Conservation (phyloP, 2,113 vertebrate genomes). For the Paracyprichromis sp. region DNA sequence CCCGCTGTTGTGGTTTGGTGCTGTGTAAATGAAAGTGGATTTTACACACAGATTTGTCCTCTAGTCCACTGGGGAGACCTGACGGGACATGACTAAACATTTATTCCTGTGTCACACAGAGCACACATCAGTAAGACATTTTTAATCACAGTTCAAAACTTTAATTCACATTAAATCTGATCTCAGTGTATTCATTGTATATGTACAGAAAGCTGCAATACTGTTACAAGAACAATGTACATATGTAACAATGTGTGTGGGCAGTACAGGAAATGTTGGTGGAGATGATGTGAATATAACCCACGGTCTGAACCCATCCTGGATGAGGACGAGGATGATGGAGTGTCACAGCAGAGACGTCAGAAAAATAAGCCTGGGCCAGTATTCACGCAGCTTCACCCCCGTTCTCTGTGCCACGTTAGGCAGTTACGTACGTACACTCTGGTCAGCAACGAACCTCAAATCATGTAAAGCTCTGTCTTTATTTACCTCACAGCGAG, state of each 20-base stretch:
- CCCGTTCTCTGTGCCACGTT: background rate
- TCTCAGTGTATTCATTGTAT: conserved; percentile 9
- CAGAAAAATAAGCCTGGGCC: background rate
- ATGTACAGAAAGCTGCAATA: conserved; percentile 65
- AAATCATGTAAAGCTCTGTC: background rate
- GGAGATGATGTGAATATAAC: background rate
- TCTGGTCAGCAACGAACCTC: background rate
- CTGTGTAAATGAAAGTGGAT: background rate
- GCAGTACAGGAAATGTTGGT: conserved; percentile 9
- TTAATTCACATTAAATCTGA: conserved; percentile 64
- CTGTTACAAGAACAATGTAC: conserved; percentile 49
- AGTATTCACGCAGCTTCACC: conserved; percentile 9
- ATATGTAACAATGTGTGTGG: conserved; percentile 9
- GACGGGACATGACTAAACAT: background rate
- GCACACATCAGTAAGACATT: background rate
- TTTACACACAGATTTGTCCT: background rate
- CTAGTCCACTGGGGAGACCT: background rate
- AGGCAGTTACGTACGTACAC: background rate
- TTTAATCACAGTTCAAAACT: conserved; percentile 53
- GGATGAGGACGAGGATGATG: background rate
- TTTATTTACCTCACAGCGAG: background rate
- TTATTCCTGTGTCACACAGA: background rate
- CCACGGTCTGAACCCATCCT: background rate
- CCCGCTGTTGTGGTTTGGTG: background rate
- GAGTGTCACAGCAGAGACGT: background rate